phyloP scores from a whole-genome alignment of 2,797 vertebrate genomes.

The Liasis olivaceus region DNA sequence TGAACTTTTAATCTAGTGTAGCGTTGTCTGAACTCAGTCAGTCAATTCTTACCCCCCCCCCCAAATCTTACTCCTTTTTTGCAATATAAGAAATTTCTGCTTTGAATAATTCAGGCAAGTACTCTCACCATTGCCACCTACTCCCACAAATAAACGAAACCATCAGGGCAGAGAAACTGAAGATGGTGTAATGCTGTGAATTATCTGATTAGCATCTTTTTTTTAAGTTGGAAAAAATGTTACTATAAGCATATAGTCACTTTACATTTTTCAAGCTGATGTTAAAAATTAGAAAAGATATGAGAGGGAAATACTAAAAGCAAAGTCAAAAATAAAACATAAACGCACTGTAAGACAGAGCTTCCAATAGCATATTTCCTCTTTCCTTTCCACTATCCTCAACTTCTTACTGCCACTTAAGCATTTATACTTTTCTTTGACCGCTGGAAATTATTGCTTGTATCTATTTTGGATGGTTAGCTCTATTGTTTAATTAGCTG shows the following conservation, averaged over 20 bases:
- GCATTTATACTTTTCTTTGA: neutral
- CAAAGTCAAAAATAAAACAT: neutral
- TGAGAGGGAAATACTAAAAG: neutral
- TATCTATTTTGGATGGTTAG: neutral
- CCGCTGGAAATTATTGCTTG: neutral
- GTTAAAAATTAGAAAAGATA: neutral
- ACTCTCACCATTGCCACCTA: neutral
- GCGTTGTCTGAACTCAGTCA: neutral
- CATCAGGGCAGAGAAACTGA: neutral
- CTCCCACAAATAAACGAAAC: neutral
- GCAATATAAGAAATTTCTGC: neutral
- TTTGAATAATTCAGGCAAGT: neutral
- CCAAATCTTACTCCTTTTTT: neutral
- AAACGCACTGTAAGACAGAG: neutral
- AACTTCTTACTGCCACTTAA: neutral
- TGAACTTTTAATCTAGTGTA: neutral
- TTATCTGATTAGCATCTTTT: neutral
- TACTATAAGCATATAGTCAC: neutral
- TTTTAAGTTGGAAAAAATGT: neutral
- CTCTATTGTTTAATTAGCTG: neutral
- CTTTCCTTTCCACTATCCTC: neutral
- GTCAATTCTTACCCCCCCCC: neutral
- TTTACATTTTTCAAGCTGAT: neutral
- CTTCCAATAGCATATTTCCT: neutral
- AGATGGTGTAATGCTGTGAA: neutral